Conservation (phyloP, 2,797 vertebrate species). For the Nannoperca australis region DNA sequence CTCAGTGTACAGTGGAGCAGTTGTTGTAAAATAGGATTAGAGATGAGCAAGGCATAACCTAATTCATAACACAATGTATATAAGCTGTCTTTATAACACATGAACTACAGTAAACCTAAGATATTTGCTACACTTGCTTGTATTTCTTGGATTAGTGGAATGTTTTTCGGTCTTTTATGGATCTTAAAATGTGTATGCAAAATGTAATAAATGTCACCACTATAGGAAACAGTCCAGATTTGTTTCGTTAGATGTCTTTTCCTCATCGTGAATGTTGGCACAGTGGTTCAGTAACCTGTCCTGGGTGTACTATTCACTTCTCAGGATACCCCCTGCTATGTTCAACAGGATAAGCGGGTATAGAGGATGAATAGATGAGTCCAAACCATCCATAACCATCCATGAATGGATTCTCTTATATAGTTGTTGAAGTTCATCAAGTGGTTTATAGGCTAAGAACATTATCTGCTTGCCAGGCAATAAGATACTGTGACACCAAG, state of each 20-base stretch:
- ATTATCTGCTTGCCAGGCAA: neutral
- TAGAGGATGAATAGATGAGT: neutral
- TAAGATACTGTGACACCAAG: neutral
- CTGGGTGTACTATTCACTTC: accelerated
- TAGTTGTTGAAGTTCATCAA: neutral
- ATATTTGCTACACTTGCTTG: neutral
- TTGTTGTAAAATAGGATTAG: neutral
- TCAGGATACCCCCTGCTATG: neutral
- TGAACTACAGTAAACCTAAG: conserved; percentile 2
- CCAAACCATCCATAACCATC: neutral
- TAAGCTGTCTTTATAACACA: conserved; percentile 13
- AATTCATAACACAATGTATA: conserved; percentile 14
- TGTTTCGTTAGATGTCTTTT: conserved; percentile 31
- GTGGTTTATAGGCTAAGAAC: neutral
- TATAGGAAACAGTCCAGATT: conserved; percentile 17
- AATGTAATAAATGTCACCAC: conserved; percentile 32
- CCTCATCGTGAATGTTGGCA: conserved; percentile 5
- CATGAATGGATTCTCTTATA: neutral
- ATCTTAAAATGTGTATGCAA: conserved; percentile 14
- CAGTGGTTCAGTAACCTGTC: conserved; percentile 15
- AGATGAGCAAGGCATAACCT: conserved; percentile 23
- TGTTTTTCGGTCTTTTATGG: conserved; percentile 27
- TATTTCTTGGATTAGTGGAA: neutral
- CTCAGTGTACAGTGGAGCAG: neutral
- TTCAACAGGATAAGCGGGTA: conserved; percentile 6